A percentile compares a stretch with the other conserved stretches of the same genome.
Conservation (phyloP, 1,140 invertebrate species). For the Archivesica marissinica region DNA sequence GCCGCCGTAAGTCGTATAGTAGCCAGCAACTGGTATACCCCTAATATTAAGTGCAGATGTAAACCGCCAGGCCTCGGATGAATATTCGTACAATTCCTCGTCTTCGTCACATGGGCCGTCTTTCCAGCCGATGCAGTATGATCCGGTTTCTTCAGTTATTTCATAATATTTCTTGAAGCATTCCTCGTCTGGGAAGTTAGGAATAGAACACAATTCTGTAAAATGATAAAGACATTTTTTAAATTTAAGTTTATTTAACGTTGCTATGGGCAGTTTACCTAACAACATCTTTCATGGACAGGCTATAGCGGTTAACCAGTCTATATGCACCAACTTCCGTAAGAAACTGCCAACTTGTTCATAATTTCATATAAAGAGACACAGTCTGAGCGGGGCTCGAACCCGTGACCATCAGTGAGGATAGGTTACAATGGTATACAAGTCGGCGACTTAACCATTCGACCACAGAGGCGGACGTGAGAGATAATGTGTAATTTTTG, state of each 20-base stretch:
- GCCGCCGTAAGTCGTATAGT: constrained; percentile 70
- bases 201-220: constrained; percentile 49
- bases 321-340: no score
- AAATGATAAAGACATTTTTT: not conserved
- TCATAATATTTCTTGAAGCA: constrained; percentile 62
- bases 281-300: no score
- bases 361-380: no score
- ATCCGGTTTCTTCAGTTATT: constrained; percentile 60
- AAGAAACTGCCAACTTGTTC: no score
- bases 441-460: no score
- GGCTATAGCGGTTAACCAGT: no score
- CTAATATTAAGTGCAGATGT: constrained; percentile 67
- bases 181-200: constrained; percentile 35
- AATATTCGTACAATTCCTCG: constrained; percentile 58
- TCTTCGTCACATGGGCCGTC: constrained; percentile 57
- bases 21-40: constrained; percentile 70
- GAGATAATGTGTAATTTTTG: no score
- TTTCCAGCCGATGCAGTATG: constrained; percentile 72
- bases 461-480: no score
- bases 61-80: constrained; percentile 71
- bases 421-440: no score
- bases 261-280: no score
- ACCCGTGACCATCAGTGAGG: no score
- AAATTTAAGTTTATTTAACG: not conserved
- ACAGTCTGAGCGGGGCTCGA: no score